Evolutionary conservation across 1,140 invertebrate genomes (phyloP), one percentile per base, ranked within the genome.

Genomic region (Drosophila parabipectinata): DNA sequence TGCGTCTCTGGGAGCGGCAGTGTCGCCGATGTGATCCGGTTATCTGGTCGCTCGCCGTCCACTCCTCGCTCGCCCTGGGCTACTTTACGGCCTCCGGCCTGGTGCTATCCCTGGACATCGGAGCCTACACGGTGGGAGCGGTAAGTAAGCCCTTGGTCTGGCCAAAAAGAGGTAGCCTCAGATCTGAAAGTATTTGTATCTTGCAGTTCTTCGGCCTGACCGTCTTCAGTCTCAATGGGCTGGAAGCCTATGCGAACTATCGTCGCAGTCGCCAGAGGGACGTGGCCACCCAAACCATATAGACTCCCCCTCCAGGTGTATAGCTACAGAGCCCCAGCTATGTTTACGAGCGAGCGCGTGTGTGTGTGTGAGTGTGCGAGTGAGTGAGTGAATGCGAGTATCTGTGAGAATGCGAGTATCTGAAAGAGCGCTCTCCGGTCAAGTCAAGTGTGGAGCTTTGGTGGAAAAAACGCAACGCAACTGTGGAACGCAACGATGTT

Each of bases 21-120:
- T 52, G 41, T 39, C 74, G 77, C 53, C 64, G 44, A 8, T 69
- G 63, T 28, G 47, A 80, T 15, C 21, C 69, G 10, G 51, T 59
- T 1, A 32, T 67, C 30, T 81, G 77, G 63, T 80, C 77, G 1
- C 57, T 85, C 30, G 55, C 21, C 24, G 69, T 81, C 8, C 82
- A 87, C 28, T n/a, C 39, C 15, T 32, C 63, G 0, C 60, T 85
- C 15, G 81, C 81, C 9, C n/a, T 87, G 18, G 44, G 32, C 47
- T 84, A 85, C 21, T 85, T 85, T 24, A 3, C 73, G n/a, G 81
- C 81, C 77, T 85, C 81, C n/a, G 82, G 82, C 2, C 30, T 85
- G 47, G 81, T 87, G 48, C 68, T 85, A n/a, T 77, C 73, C 5
- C 57, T 85, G 47, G 82, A 81, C 47, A 80, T 87, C 12, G 68